Evolutionary conservation across 1,140 invertebrate species (phyloP), one percentile per base, ranked within the genome.

Genomic region (Pogonomyrmex barbatus): DNA sequence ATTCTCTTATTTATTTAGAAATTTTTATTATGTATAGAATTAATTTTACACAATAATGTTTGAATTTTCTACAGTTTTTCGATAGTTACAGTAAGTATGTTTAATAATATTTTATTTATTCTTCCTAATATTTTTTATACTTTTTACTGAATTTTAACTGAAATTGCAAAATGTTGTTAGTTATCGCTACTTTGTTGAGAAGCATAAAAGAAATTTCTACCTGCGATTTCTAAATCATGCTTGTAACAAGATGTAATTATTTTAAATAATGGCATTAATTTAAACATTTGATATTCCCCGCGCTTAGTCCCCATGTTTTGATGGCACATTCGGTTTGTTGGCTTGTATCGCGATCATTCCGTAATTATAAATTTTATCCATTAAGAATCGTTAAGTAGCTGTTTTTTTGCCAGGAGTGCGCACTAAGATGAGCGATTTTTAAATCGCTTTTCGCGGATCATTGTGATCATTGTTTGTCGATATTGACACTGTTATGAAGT

Each of bases 1-100:
- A 67, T 87, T 78, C 14, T 63, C 17, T 54, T 36, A 70, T 63
- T n/a, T 82, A 78, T 71, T 81, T 70, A 77, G n/a, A 58, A 58
- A 76, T 47, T 65, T 42, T 36, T 50, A 58, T 71, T 75, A 78
- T 82, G 36, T 52, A 60, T 56, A 84, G 9, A 68, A 42, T 67
- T 70, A 60, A 39, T 60, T 58, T 76, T 54, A 6, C 4, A 4
- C 52, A 42, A 54, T 81, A 71, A 24, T 14, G 24, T 24, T 24
- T 24, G 6, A n/a, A 36, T n/a, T 36, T 76, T 67, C 30, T 76
- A 58, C 78, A 65, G 24, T 82, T 50, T 73, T 86, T 65, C 39
- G 56, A 67, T 39, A 54, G 56, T 24, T 68, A 82, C 60, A 56
- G 36, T 62, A 65, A 62, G 45, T 75, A 63, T 87, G 73, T 86